Conservation (phyloP, 2,888 invertebrate species). For the Sarcophaga caerulescens region DNA sequence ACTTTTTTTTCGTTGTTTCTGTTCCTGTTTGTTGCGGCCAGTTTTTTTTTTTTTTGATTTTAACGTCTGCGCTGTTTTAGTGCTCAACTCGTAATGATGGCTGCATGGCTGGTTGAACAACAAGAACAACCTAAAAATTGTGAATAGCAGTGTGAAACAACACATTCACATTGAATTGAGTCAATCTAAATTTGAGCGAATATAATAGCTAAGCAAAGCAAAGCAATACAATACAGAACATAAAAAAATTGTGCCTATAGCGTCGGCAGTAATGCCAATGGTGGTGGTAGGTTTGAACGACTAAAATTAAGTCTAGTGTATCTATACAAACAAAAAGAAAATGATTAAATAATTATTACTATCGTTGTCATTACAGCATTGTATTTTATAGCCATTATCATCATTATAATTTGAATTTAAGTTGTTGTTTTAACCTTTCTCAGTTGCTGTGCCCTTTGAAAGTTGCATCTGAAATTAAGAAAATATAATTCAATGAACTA, state of each 20-base stretch:
- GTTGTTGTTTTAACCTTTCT: neutral
- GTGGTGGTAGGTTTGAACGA: slow-evolving; percentile 15
- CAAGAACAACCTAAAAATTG: slow-evolving; percentile 61
- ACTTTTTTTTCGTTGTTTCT: too few species aligned
- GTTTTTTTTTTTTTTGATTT: slow-evolving; percentile 34
- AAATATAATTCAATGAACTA: too few species aligned
- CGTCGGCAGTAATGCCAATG: neutral
- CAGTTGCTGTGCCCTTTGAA: too few species aligned
- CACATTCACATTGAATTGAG: slow-evolving; percentile 51
- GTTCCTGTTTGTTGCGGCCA: slow-evolving; percentile 45
- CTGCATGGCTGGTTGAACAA: slow-evolving; percentile 66
- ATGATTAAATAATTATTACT: slow-evolving; percentile 63
- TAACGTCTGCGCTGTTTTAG: slow-evolving; percentile 76
- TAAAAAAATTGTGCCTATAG: neutral
- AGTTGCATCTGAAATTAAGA: too few species aligned
- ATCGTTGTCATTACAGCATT: slow-evolving; percentile 45
- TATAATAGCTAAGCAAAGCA: slow-evolving; percentile 15
- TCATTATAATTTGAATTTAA: neutral
- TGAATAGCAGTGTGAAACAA: slow-evolving; percentile 50
- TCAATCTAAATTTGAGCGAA: slow-evolving; percentile 47
- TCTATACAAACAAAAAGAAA: slow-evolving; percentile 7
- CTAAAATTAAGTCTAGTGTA: slow-evolving; percentile 11
- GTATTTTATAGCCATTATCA: slow-evolving; percentile 13
- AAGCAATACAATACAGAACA: slow-evolving; percentile 21
- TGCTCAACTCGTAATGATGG: slow-evolving; percentile 75